Percentiles rank a stretch among this genome's conserved stretches.
phyloP scores from a whole-genome alignment of 2,797 vertebrate genomes.

The Poecile montanus region DNA sequence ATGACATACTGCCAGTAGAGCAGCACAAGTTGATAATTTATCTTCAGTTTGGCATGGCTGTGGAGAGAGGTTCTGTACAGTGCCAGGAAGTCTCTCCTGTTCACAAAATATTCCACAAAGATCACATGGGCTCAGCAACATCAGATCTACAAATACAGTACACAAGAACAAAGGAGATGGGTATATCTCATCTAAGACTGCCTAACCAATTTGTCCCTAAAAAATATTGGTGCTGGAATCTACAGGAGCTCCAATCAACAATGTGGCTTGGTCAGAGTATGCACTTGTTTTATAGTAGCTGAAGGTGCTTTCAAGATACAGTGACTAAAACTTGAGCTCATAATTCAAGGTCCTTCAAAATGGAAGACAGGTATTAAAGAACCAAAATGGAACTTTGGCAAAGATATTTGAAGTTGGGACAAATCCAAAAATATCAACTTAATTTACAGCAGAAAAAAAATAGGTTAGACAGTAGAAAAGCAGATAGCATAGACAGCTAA shows the following conservation, averaged over 20 bases:
- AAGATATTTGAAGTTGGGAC: constrained; percentile 5
- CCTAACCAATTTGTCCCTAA: background rate
- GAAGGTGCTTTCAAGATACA: background rate
- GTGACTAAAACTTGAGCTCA: background rate
- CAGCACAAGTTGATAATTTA: background rate
- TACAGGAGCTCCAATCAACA: background rate
- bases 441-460: constrained; percentile 19
- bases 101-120: background rate
- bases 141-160: background rate
- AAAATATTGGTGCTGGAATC: background rate
- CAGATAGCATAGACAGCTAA: background rate
- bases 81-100: background rate
- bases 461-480: constrained; percentile 3
- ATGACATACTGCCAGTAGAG: background rate
- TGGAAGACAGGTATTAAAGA: background rate
- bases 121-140: background rate
- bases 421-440: constrained; percentile 25
- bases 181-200: background rate
- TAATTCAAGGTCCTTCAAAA: background rate
- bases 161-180: background rate
- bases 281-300: background rate
- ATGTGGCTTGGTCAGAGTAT: background rate
- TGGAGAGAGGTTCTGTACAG: background rate
- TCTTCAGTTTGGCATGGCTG: background rate
- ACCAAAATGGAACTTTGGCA: background rate